Evolutionary conservation across 2,113 vertebrate genomes (phyloP).

Genomic region (Pavo muticus): DNA sequence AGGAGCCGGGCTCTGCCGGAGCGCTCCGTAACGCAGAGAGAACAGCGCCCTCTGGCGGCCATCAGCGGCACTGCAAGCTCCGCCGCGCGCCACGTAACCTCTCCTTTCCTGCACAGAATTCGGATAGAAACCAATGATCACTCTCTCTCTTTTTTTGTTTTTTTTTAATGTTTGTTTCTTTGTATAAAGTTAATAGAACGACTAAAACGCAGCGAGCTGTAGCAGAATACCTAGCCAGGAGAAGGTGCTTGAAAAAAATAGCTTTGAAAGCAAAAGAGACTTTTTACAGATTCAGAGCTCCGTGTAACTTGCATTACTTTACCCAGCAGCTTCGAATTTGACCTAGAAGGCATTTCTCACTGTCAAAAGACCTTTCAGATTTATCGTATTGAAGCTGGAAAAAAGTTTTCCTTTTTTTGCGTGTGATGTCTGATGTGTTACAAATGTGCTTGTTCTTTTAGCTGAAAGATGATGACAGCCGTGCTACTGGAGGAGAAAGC

Average conservation of each 20-base stretch:
- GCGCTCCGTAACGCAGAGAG: neutral
- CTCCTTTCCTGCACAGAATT: neutral
- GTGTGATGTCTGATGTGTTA: neutral
- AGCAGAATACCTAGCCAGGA: neutral
- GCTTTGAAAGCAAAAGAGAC: neutral
- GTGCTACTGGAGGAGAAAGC: neutral
- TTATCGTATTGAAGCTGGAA: neutral
- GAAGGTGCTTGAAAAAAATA: neutral
- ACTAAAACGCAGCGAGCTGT: neutral
- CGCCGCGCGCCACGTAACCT: fast-evolving
- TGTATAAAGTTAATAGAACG: neutral
- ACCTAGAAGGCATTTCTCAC: neutral
- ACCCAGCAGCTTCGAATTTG: neutral
- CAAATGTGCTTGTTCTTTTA: fast-evolving
- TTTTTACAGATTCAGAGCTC: neutral
- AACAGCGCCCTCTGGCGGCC: constrained; percentile 42
- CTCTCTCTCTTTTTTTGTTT: neutral
- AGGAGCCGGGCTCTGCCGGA: neutral
- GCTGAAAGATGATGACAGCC: neutral
- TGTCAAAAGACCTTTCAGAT: neutral
- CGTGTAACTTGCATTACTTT: neutral
- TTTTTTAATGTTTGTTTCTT: neutral
- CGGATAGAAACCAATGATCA: fast-evolving
- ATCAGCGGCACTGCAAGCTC: no score
- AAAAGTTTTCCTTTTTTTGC: neutral